Conservation (phyloP, 92 coral and sea anemone genomes). For the Virgularia gustaviana region DNA sequence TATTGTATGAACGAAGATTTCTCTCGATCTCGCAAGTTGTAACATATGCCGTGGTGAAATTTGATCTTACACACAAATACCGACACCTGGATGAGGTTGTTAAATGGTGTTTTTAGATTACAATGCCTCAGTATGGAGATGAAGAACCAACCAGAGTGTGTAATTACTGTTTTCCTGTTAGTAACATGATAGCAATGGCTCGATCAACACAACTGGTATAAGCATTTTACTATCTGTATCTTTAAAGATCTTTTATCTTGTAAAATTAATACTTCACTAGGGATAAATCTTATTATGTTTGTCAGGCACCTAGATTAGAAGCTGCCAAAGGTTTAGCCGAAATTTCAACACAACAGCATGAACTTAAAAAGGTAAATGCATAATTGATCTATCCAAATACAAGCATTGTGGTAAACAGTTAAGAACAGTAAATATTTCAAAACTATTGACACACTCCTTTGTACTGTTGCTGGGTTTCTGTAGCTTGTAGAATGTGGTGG, state of each 20-base stretch:
- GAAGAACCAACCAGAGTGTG: constrained; percentile 97
- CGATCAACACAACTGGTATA: constrained; percentile 88
- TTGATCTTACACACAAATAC: too few species aligned
- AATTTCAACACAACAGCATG: constrained; percentile 72
- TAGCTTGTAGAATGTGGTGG: constrained; percentile 94
- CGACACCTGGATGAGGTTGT: too few species aligned
- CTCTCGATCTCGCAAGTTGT: not conserved
- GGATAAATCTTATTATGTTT: not conserved
- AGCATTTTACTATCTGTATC: not conserved
- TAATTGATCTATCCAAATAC: too few species aligned
- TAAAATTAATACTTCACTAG: not conserved
- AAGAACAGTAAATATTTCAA: not conserved
- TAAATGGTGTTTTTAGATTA: constrained; percentile 54
- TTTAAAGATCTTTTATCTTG: not conserved
- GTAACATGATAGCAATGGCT: constrained; percentile 79
- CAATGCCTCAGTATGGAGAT: constrained; percentile 92
- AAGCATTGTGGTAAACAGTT: too few species aligned
- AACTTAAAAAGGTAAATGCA: constrained; percentile 68
- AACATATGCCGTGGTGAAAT: not conserved
- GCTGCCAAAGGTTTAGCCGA: constrained; percentile 82
- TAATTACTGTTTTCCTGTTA: constrained; percentile 79
- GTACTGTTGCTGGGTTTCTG: not conserved
- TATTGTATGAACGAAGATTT: not conserved
- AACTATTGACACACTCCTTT: not conserved
- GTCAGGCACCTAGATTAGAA: constrained; percentile 77